phyloP scores from a whole-genome alignment of 2,888 invertebrate genomes.

The Mesoligia furuncula region DNA sequence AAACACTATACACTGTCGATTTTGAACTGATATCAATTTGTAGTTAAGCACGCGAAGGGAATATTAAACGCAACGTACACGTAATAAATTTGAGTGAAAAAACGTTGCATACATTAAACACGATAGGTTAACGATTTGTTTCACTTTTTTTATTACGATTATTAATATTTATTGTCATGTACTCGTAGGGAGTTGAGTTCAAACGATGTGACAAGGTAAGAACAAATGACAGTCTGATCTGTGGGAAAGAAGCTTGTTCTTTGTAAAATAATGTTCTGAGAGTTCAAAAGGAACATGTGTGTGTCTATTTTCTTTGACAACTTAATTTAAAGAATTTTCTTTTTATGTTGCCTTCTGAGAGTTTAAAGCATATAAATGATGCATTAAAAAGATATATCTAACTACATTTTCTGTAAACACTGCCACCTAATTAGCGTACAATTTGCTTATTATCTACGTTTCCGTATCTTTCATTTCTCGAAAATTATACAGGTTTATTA shows the following conservation, averaged over 20 bases:
- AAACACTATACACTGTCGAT: conserved; percentile 78
- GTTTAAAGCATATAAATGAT: not conserved
- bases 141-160: conserved; percentile 65
- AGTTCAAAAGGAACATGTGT: conserved; percentile 41
- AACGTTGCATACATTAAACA: conserved; percentile 64
- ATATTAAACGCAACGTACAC: conserved; percentile 73
- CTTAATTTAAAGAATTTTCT: conserved; percentile 25
- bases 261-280: conserved; percentile 39
- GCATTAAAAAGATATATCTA: not conserved
- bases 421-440: not conserved
- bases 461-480: not conserved
- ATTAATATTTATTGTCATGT: conserved; percentile 67
- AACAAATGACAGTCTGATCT: conserved; percentile 48
- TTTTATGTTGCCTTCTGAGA: not conserved
- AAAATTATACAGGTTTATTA: too few species aligned
- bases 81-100: conserved; percentile 68
- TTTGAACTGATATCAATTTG: conserved; percentile 88
- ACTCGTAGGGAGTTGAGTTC: conserved; percentile 48
- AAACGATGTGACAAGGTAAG: conserved; percentile 45
- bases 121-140: conserved; percentile 65
- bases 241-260: conserved; percentile 54
- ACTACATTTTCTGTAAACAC: not conserved
- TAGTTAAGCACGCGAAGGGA: conserved; percentile 78
- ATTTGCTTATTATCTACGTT: not conserved
- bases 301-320: conserved; percentile 34